phyloP scores from a whole-genome alignment of 2,797 vertebrate species.

The Pempheris klunzingeri region DNA sequence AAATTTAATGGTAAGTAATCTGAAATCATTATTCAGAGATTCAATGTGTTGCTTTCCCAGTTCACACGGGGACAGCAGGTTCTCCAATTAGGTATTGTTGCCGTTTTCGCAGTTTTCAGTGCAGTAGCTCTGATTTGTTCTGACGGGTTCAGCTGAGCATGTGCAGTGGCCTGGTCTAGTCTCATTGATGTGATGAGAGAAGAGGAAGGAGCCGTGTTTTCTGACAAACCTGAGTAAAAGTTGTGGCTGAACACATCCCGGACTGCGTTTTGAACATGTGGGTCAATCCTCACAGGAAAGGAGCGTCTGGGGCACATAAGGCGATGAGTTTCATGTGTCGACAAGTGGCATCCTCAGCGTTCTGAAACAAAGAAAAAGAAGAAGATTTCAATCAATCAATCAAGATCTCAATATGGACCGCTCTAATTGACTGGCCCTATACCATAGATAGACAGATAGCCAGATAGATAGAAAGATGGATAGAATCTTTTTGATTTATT shows the following conservation, averaged over 20 bases:
- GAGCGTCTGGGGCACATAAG: not conserved
- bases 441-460: not conserved
- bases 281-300: not conserved
- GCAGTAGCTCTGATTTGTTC: conserved; percentile 5
- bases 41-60: not conserved
- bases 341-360: not conserved
- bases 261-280: not conserved
- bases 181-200: not conserved
- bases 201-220: not conserved
- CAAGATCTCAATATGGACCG: not conserved
- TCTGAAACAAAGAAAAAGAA: not conserved
- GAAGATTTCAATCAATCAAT: not conserved
- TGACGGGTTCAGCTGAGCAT: conserved; percentile 5
- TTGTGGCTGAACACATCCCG: not conserved
- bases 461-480: not conserved
- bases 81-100: not conserved
- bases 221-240: not conserved
- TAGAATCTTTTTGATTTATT: not conserved
- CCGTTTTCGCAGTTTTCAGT: not conserved
- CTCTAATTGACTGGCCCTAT: not conserved
- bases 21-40: not conserved
- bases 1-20: no score
- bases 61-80: not conserved
- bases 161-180: not conserved
- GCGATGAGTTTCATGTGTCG: not conserved